These are phyloP conservation scores for Coryphaenoides rupestris DNA, from an alignment of 2,113 vertebrate genomes.

Conservation along the genomic window DNA sequence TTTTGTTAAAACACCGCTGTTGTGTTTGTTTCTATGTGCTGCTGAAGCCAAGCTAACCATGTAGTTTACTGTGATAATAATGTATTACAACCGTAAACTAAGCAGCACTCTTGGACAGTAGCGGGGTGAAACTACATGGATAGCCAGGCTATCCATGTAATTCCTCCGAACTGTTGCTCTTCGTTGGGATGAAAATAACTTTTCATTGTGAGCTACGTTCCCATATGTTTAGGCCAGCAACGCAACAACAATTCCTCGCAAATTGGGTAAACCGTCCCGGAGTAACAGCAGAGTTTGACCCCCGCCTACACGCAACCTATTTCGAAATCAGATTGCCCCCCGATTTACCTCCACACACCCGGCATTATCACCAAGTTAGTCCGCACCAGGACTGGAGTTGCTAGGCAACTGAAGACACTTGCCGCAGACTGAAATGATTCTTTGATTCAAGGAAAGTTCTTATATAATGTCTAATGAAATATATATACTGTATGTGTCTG, in stretches of 20 bases:
- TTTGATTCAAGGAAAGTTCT: constrained; percentile 75
- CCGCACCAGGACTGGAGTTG: constrained; percentile 72
- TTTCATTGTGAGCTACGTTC: too few relatives aligned
- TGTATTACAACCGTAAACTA: too few relatives aligned
- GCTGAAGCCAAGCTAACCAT: too few relatives aligned
- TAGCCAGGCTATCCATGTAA: too few relatives aligned
- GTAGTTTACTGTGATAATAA: too few relatives aligned
- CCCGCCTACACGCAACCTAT: constrained; percentile 71
- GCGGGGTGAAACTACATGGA: too few relatives aligned
- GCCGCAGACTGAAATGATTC: constrained; percentile 76
- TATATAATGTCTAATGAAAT: constrained; percentile 60
- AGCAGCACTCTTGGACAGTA: too few relatives aligned
- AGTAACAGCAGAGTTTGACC: constrained; percentile 70
- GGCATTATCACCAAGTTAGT: constrained; percentile 65
- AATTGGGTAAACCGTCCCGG: constrained; percentile 46
- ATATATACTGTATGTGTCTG: constrained; percentile 45
- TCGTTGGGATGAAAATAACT: too few relatives aligned
- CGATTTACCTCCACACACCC: constrained; percentile 78
- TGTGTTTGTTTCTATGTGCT: too few relatives aligned
- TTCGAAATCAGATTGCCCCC: constrained; percentile 77
- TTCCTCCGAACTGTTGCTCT: too few relatives aligned
- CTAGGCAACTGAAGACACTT: constrained; percentile 82
- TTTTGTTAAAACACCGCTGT: too few relatives aligned
- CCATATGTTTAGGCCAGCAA: too few relatives aligned
- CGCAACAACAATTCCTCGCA: constrained; percentile 5